These are phyloP conservation scores for Sebastes goodei DNA, from an alignment of 2,797 vertebrate species.

Conservation along the genomic window DNA sequence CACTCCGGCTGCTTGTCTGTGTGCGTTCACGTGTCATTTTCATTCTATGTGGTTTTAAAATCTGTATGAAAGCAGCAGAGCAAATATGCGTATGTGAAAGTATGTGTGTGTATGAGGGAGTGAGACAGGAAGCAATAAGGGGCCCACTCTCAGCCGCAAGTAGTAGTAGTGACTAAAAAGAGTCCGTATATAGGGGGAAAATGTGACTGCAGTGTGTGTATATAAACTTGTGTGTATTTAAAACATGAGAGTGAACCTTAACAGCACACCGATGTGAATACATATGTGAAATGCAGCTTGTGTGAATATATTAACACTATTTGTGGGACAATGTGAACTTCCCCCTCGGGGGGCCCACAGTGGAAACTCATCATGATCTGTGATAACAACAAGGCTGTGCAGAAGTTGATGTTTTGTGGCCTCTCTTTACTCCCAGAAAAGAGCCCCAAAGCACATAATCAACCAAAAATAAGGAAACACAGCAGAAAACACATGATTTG, in stretches of 20 bases:
- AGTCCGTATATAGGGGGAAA: not conserved
- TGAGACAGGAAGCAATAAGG: slow-evolving; percentile 82
- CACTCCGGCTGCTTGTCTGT: not conserved
- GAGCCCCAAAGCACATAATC: too few species aligned
- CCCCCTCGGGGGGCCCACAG: not conserved
- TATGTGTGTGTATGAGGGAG: slow-evolving; percentile 67
- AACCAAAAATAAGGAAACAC: not conserved
- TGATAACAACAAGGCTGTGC: not conserved
- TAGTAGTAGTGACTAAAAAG: slow-evolving; percentile 85
- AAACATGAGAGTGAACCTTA: not conserved
- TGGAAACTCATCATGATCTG: slow-evolving; percentile 2
- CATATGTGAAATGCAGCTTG: not conserved
- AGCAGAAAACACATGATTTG: not conserved
- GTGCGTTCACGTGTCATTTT: not conserved
- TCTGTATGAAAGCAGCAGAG: not conserved
- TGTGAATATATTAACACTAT: not conserved
- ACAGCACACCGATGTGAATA: not conserved
- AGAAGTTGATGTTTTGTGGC: not conserved
- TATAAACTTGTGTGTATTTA: not conserved
- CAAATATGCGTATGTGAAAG: slow-evolving; percentile 8
- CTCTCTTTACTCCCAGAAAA: not conserved
- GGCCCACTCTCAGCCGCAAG: slow-evolving; percentile 80
- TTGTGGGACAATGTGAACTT: slow-evolving; percentile 8
- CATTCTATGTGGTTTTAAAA: not conserved
- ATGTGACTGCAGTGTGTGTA: not conserved